Evolutionary conservation across 2,113 vertebrate genomes (phyloP).

Genomic region (Thunnus thynnus): DNA sequence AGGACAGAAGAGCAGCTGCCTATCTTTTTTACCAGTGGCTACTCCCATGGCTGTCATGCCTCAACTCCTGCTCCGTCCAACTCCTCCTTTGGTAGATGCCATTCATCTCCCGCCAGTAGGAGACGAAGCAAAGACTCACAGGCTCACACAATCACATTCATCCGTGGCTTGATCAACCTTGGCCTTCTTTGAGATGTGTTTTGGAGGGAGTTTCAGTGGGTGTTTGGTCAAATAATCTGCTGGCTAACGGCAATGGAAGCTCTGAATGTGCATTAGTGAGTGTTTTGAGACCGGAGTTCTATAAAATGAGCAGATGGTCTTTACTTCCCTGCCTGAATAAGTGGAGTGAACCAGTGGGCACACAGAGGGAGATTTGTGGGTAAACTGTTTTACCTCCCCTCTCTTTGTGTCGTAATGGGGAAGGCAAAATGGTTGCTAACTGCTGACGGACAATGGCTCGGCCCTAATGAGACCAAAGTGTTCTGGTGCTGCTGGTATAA

Average conservation of each 20-base stretch:
- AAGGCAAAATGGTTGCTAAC: slow-evolving; percentile 77
- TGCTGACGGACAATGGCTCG: slow-evolving; percentile 66
- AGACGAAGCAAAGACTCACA: slow-evolving; percentile 45
- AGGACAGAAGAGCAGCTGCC: slow-evolving; percentile 57
- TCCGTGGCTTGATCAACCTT: slow-evolving; percentile 47
- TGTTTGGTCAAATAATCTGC: slow-evolving; percentile 77
- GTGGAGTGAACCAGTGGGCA: slow-evolving; percentile 78
- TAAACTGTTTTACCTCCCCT: slow-evolving; percentile 82
- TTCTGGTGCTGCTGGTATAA: slow-evolving; percentile 75
- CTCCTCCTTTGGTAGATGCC: slow-evolving; percentile 51
- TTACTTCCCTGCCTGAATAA: slow-evolving; percentile 78
- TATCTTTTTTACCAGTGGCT: slow-evolving; percentile 24
- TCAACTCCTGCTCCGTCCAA: slow-evolving; percentile 55
- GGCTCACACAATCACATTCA: slow-evolving; percentile 47
- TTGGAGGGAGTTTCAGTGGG: slow-evolving; percentile 55
- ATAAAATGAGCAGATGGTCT: slow-evolving; percentile 84
- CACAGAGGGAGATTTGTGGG: slow-evolving; percentile 81
- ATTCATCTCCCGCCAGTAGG: slow-evolving; percentile 66
- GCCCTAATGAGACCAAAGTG: slow-evolving; percentile 75
- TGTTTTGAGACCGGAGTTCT: slow-evolving; percentile 65
- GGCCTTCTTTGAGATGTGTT: slow-evolving; percentile 58
- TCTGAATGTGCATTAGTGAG: slow-evolving; percentile 72
- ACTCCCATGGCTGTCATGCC: slow-evolving; percentile 34
- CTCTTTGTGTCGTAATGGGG: slow-evolving; percentile 75
- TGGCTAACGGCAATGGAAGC: slow-evolving; percentile 68